Evolutionary conservation across 1,140 invertebrate species (phyloP).

Genomic region (Lanistes nyassanus): DNA sequence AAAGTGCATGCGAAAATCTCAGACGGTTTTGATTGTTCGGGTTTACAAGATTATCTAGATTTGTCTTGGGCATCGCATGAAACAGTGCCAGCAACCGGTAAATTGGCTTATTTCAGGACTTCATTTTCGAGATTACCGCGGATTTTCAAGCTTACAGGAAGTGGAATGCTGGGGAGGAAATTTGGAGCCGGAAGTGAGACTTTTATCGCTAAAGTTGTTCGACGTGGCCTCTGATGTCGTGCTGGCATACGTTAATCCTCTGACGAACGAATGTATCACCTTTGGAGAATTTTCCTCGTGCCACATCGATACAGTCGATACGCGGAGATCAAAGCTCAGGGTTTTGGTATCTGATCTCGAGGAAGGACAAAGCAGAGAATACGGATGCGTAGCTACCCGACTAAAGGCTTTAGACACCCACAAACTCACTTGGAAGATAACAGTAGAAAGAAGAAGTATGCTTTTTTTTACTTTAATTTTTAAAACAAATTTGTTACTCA

Average conservation of each 20-base stretch:
- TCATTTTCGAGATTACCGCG: background rate
- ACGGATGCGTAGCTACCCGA: background rate
- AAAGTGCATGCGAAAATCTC: too few species aligned
- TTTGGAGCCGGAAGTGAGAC: conserved; percentile 10
- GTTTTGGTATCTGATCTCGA: conserved; percentile 16
- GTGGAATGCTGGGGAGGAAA: conserved; percentile 22
- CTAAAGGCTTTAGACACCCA: too few species aligned
- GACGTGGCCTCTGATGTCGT: background rate
- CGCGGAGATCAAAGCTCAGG: background rate
- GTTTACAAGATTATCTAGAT: too few species aligned
- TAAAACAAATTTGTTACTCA: too few species aligned
- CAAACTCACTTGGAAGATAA: too few species aligned
- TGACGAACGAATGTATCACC: conserved; percentile 7
- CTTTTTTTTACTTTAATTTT: too few species aligned
- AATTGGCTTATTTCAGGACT: conserved; percentile 1
- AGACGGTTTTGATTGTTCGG: too few species aligned
- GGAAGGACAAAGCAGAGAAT: conserved; percentile 20
- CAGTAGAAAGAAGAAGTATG: too few species aligned
- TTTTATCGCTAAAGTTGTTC: conserved; percentile 4
- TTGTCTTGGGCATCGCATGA: too few species aligned
- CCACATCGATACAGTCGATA: background rate
- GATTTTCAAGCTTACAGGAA: conserved; percentile 18
- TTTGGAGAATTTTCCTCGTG: conserved; percentile 8
- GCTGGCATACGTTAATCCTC: background rate
- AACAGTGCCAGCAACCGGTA: too few species aligned